Evolutionary conservation across 2,888 invertebrate genomes (phyloP), one percentile per base, ranked within the genome.

Genomic region (Norana najaformis): DNA sequence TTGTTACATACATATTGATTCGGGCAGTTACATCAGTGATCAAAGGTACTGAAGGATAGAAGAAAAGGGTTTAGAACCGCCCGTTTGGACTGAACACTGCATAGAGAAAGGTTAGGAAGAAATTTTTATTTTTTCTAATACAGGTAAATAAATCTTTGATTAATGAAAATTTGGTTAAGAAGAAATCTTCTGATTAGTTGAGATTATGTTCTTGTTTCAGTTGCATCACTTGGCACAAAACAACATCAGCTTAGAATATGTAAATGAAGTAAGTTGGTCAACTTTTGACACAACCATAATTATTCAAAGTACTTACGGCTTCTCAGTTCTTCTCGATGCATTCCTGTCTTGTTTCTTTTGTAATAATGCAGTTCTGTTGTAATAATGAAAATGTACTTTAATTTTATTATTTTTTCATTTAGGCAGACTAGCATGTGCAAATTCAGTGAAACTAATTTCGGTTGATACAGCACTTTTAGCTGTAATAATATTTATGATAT

Each of bases 161-260:
- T 41, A 23, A 3, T 47, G 69, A 30, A 69, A 11, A 69, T 69
- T 69, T 69, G n/a, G n/a, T n/a, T n/a, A n/a, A n/a, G n/a, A n/a
- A n/a, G n/a, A n/a, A n/a, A n/a, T n/a, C n/a, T n/a, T n/a, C n/a
- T n/a, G n/a, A n/a, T n/a, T n/a, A n/a, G n/a, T n/a, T n/a, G n/a
- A n/a, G n/a, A n/a, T n/a, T n/a, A n/a, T 69, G 69, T 90, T 88
- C n/a, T 39, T 36, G 36, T 93, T 93, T 89, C 92, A 94, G 93
- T 92, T 94, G 38, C 94, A 94, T 92, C 93, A 93, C 92, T 91
- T 94, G 89, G 93, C 93, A 89, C 91, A 91, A n/a, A 94, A 93
- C 91, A 92, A 91, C 89, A 91, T 93, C 37, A 92, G 89, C 36
- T 47, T 16, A n/a, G 85, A 36, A 36, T 85, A 23, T 36, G 14